Evolutionary conservation across 2,888 invertebrate genomes (phyloP), one percentile per base, ranked within the genome.

Genomic region (Yponomeuta malinellus): DNA sequence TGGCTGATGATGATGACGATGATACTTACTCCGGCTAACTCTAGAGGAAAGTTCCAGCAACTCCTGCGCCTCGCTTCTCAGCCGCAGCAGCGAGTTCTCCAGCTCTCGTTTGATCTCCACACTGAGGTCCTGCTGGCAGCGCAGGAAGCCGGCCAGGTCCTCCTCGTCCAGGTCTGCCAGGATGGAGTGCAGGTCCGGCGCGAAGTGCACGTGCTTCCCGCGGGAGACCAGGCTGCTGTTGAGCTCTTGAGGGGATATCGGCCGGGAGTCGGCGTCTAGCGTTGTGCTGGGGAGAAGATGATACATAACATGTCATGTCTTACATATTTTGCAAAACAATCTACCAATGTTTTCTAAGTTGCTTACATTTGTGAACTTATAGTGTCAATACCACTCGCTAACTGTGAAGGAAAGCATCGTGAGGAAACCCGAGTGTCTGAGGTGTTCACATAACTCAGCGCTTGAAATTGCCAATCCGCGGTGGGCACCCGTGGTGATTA

Each of bases 41-140:
- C 70, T 43, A 8, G 68, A 12, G 52, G 68, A 68, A 2, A 68
- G 83, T 52, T 94, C 93, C 68, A 96, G 87, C 74, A 97, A 86
- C 33, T 94, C 94, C 59, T 95, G 94, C 0, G 96, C 96, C 79
- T 97, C 96, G 10, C 90, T 83, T 73, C 94, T 93, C 70, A 97
- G 84, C 33, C 95, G 93, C 70, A 94, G 93, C 74, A 96, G 82
- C 76, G 96, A 96, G 67, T 92, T 88, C 71, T 94, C 94, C 72
- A 97, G 85, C 81, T 96, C 95, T 37, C 92, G 92, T 79, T 93
- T 94, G 72, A 96, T 88, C 75, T 94, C 94, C 0, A 91, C 84
- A 71, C 94, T 91, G 59, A 93, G 77, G 76, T 93, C 92, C 10
- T 87, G 77, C 77, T 90, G 89, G n/a, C 85, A 81, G 10, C 37